Conservation (phyloP, 2,113 vertebrate species). For the Mastomys natalensis region DNA sequence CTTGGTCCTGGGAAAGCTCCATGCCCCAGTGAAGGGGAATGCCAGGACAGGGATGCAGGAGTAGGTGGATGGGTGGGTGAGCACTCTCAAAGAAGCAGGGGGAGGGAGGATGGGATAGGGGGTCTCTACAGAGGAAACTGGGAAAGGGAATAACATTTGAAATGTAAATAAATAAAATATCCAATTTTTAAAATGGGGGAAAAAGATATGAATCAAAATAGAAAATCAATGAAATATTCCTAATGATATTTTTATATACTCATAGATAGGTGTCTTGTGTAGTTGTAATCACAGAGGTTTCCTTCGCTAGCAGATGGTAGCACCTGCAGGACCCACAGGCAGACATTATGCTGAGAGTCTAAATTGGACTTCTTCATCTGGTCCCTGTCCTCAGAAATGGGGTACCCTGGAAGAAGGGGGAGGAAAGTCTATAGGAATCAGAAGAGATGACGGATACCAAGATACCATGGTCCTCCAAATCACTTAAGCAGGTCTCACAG, state of each 20-base stretch:
- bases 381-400: not conserved
- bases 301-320: not conserved
- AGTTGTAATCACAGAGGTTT: not conserved
- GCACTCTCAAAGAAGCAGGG: no score
- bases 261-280: not conserved
- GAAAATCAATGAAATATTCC: not conserved
- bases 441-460: not conserved
- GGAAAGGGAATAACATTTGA: no score
- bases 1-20: no score
- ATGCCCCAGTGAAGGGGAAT: no score
- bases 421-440: not conserved
- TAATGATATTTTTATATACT: not conserved
- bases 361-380: not conserved
- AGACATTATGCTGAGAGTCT: not conserved
- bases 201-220: not conserved
- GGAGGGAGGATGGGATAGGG: no score
- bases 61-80: no score
- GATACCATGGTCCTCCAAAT: not conserved
- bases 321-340: not conserved
- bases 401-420: not conserved
- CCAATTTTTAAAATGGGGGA: no score
- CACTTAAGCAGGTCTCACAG: not conserved
- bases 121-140: no score
- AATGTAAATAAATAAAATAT: no score
- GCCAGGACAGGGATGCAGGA: no score